Evolutionary conservation across 2,113 vertebrate species (phyloP).

Genomic region (Gadus macrocephalus): DNA sequence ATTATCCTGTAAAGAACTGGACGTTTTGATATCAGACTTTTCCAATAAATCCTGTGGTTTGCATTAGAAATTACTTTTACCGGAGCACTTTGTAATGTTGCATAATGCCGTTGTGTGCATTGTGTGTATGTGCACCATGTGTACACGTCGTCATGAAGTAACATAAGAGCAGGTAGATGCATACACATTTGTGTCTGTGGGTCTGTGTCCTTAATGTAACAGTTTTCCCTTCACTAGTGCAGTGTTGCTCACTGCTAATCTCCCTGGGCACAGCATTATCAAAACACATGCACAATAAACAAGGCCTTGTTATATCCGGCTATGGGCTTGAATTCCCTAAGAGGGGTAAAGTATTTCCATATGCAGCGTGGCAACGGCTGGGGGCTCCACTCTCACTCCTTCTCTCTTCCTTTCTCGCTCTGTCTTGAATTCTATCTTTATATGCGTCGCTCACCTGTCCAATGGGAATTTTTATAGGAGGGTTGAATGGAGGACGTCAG

Average conservation of each 20-base stretch:
- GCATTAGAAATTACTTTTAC: too few relatives aligned
- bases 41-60: too few relatives aligned
- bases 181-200: too few relatives aligned
- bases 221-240: constrained; percentile 29
- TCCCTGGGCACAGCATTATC: constrained; percentile 40
- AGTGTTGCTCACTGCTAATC: constrained; percentile 43
- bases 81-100: too few relatives aligned
- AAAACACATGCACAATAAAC: constrained; percentile 56
- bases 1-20: too few relatives aligned
- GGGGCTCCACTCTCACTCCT: not conserved
- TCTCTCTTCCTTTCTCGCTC: constrained; percentile 1
- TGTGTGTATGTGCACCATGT: too few relatives aligned
- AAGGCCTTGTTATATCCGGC: constrained; percentile 55
- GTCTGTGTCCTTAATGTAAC: too few relatives aligned
- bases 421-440: not conserved
- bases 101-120: too few relatives aligned
- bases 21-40: too few relatives aligned
- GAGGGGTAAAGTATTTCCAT: constrained; percentile 62
- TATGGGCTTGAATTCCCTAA: constrained; percentile 26
- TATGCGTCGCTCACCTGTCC: not conserved
- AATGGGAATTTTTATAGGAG: constrained; percentile 26
- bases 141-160: too few relatives aligned
- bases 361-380: constrained; percentile 36
- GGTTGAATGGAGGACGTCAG: constrained; percentile 7
- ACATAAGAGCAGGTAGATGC: too few relatives aligned